These are phyloP conservation scores for Hyalella azteca DNA, from an alignment of 2,888 invertebrate genomes.

Conservation along the genomic window DNA sequence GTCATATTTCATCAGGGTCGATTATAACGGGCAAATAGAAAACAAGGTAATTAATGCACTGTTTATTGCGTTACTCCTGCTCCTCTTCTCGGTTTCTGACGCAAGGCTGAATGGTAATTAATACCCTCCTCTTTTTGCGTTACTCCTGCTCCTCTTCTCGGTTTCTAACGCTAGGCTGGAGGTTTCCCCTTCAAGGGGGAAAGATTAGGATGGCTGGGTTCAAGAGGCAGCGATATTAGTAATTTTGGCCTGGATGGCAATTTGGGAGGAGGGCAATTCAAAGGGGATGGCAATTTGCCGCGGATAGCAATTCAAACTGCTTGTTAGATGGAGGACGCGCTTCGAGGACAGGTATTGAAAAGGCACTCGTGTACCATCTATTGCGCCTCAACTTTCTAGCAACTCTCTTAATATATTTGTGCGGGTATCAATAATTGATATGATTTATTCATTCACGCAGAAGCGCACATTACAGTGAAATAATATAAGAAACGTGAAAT, in stretches of 20 bases:
- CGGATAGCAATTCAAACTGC: slow-evolving; percentile 36
- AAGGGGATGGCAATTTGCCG: slow-evolving; percentile 36
- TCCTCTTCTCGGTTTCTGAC: not conserved
- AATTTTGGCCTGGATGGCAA: slow-evolving; percentile 36
- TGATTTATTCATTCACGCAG: too few species aligned
- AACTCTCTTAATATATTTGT: too few species aligned
- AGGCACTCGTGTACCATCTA: not conserved
- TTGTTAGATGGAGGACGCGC: not conserved
- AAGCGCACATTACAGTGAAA: too few species aligned
- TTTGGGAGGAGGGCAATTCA: slow-evolving; percentile 36
- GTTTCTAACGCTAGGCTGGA: not conserved
- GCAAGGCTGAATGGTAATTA: not conserved
- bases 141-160: not conserved
- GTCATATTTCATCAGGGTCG: too few species aligned
- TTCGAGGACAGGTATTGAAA: slow-evolving; percentile 9
- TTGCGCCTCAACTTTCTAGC: not conserved
- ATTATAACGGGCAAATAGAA: too few species aligned
- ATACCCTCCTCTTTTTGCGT: not conserved
- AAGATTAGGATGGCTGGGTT: slow-evolving; percentile 20
- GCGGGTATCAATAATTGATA: too few species aligned
- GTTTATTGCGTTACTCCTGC: not conserved
- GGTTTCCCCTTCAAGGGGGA: slow-evolving; percentile 16
- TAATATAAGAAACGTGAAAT: too few species aligned
- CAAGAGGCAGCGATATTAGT: slow-evolving; percentile 34
- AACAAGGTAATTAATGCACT: not conserved